Evolutionary conservation across 2,113 vertebrate species (phyloP), one percentile per base, ranked within the genome.

Genomic region (Grammomys dolichurus): DNA sequence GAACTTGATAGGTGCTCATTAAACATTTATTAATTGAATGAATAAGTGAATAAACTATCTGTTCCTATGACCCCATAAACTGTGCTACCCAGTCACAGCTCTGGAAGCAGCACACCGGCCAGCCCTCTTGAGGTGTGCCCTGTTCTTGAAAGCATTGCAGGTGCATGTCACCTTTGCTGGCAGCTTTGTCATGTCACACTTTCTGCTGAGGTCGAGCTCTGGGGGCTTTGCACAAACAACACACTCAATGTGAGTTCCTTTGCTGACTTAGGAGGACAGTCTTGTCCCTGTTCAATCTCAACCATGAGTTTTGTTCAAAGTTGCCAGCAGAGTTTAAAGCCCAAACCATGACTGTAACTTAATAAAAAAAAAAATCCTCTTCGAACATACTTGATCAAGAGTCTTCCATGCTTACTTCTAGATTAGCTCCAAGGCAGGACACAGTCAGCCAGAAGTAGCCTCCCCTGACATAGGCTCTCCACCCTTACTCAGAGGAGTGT

Each of bases 261-360:
- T 36, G 58, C 77, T 84, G 43, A 76, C 33, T 76, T 73, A 60
- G 75, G 91, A 36, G 84, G 93, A 77, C 43, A 19, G 16, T 82
- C 72, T 80, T 80, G 46, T 67, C 46, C 20, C 56, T 72, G 14
- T 19, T 70, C 36, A 58, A 36, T 78, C 85, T 89, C 40, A 92
- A 60, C 36, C 14, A 56, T 56, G n/a, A 2, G 3, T 70, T 91
- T 73, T 87, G n/a, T 43, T 84, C 36, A 54, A 22, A 58, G 2
- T 43, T 65, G 70, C 16, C 36, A 78, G 58, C 54, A 12, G 78
- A 85, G 72, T 90, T 51, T 73, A 90, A 94, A 97, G 72, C 9
- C 87, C 76, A 93, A 16, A 22, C 33, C 46, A 48, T 69, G 81
- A 85, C 3, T 58, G 54, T 51, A 67, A 89, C 33, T 77, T 48